phyloP scores from a whole-genome alignment of 2,888 invertebrate genomes.

The Phlogophora meticulosa region DNA sequence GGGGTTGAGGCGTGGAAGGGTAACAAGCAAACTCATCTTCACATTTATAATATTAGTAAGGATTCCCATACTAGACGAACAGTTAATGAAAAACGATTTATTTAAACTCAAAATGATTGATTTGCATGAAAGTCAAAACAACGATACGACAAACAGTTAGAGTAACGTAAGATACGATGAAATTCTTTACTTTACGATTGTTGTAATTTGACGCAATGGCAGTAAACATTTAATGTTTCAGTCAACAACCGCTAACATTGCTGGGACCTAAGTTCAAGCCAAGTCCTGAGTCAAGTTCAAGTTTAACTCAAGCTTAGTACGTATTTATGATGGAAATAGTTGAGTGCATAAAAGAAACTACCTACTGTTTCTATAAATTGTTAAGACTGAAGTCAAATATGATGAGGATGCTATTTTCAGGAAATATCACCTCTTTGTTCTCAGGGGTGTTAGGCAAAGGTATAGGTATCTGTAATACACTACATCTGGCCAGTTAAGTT shows the following conservation, averaged over 20 bases:
- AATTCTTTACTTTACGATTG: constrained; percentile 57
- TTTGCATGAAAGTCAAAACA: constrained; percentile 37
- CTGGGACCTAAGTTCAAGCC: constrained; percentile 14
- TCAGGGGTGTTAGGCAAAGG: too few species aligned
- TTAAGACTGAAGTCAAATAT: too few species aligned
- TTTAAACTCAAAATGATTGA: background rate
- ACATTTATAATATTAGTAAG: background rate
- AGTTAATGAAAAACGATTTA: constrained; percentile 1
- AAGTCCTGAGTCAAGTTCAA: constrained; percentile 19
- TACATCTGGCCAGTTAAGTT: too few species aligned
- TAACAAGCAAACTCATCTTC: too few species aligned
- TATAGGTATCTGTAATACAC: too few species aligned
- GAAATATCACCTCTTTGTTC: too few species aligned
- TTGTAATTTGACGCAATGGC: constrained; percentile 30
- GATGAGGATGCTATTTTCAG: too few species aligned
- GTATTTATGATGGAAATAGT: background rate
- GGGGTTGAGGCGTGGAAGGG: too few species aligned
- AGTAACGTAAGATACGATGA: constrained; percentile 34
- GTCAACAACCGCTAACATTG: constrained; percentile 16
- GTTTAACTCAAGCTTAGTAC: constrained; percentile 6
- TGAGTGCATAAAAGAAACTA: too few species aligned
- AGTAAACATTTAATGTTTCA: constrained; percentile 50
- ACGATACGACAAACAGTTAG: constrained; percentile 22
- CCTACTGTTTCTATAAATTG: background rate
- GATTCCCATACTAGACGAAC: background rate